phyloP scores from a whole-genome alignment of 2,797 vertebrate species.

The Etheostoma nigrum region DNA sequence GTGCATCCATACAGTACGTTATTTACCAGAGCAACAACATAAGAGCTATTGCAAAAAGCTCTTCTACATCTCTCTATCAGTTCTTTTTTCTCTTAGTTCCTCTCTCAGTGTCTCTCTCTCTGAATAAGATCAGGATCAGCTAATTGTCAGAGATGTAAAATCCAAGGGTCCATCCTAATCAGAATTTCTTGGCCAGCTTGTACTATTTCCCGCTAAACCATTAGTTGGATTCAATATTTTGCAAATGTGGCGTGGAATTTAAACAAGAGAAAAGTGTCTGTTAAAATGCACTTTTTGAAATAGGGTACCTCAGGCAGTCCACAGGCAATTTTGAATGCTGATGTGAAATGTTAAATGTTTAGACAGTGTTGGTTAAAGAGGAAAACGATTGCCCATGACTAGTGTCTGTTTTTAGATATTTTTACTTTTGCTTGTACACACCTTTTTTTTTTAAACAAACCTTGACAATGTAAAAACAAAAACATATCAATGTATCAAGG shows the following conservation, averaged over 20 bases:
- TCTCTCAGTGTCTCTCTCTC: neutral
- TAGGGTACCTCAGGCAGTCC: slow-evolving; percentile 1
- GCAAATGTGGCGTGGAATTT: slow-evolving; percentile 3
- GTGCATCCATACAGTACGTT: no score
- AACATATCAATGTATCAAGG: neutral
- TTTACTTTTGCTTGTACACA: neutral
- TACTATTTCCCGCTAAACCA: slow-evolving; percentile 18
- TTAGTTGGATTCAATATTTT: slow-evolving; percentile 19
- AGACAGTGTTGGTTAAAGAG: slow-evolving; percentile 9
- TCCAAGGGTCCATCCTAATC: slow-evolving; percentile 1
- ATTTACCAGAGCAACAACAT: neutral
- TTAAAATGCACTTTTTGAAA: slow-evolving; percentile 13
- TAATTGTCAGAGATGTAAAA: slow-evolving; percentile 24
- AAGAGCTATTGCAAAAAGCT: neutral
- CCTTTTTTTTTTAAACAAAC: neutral
- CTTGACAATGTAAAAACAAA: neutral
- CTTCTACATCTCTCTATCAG: slow-evolving; percentile 5
- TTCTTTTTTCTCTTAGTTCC: slow-evolving; percentile 1
- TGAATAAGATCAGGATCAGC: slow-evolving; percentile 1
- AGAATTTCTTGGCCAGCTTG: slow-evolving; percentile 26
- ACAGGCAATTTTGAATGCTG: slow-evolving; percentile 8
- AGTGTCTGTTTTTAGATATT: neutral
- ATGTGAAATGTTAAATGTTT: slow-evolving; percentile 17
- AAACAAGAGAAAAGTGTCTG: neutral
- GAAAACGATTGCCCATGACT: neutral